phyloP scores from a whole-genome alignment of 2,888 invertebrate genomes.

The Brachyopa scutellaris region DNA sequence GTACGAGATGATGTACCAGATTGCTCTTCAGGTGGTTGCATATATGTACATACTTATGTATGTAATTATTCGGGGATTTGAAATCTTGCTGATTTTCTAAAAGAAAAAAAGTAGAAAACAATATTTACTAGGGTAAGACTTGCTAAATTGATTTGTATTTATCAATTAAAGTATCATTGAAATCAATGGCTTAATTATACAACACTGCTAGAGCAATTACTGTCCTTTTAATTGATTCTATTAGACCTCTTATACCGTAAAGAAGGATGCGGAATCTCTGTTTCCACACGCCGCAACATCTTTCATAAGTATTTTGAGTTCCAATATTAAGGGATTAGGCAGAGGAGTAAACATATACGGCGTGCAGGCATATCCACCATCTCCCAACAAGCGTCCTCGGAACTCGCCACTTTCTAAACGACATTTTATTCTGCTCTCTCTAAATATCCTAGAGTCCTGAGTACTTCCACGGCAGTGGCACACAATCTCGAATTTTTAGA shows the following conservation, averaged over 20 bases:
- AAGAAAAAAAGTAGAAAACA: too few relatives aligned
- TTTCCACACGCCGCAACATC: constrained; percentile 2
- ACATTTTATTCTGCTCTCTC: neutral
- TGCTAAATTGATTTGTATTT: too few relatives aligned
- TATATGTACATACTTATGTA: too few relatives aligned
- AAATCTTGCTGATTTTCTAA: too few relatives aligned
- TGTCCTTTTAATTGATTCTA: neutral
- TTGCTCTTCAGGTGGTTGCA: too few relatives aligned
- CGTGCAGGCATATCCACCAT: neutral
- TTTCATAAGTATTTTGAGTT: neutral
- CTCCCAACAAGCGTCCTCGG: too few relatives aligned
- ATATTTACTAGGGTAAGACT: too few relatives aligned
- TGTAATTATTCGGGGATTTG: too few relatives aligned
- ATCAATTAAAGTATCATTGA: too few relatives aligned
- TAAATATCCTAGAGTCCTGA: neutral
- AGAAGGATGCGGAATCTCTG: neutral
- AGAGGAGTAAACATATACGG: neutral
- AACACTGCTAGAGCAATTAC: neutral
- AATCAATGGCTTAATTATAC: neutral
- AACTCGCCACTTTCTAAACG: neutral
- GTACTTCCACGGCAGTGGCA: neutral
- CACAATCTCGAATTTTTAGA: neutral
- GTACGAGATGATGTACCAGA: too few relatives aligned
- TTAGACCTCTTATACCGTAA: neutral
- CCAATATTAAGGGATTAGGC: neutral